phyloP scores from a whole-genome alignment of 2,113 vertebrate genomes.

The Lophura nycthemera region DNA sequence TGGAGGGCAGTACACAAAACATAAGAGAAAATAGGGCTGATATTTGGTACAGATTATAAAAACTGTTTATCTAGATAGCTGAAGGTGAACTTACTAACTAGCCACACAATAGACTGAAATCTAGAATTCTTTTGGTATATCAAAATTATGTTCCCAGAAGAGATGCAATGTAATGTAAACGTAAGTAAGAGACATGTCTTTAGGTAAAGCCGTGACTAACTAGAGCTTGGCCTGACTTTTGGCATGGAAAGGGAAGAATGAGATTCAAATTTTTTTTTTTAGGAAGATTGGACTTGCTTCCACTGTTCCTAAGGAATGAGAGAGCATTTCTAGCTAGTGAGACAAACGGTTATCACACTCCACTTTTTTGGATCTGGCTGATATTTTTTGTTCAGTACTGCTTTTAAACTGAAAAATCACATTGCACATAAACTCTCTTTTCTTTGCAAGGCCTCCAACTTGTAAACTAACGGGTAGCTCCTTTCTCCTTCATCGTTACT shows the following conservation, averaged over 20 bases:
- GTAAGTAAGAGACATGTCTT: rapidly evolving
- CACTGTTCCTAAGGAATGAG: not conserved
- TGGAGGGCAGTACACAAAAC: too few species aligned
- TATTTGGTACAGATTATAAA: too few species aligned
- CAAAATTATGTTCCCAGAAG: not conserved
- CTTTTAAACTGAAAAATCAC: not conserved
- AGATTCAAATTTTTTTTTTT: not conserved
- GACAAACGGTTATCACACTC: not conserved
- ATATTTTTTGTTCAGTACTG: not conserved
- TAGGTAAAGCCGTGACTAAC: not conserved
- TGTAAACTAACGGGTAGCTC: not conserved
- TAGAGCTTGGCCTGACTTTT: not conserved
- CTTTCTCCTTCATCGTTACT: not conserved
- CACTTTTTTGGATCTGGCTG: not conserved
- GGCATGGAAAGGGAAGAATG: not conserved
- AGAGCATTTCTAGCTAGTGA: not conserved
- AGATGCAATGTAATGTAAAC: not conserved
- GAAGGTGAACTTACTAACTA: not conserved
- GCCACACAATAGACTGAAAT: not conserved
- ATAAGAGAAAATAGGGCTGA: too few species aligned
- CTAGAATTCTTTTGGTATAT: not conserved
- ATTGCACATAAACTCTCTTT: not conserved
- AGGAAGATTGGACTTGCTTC: not conserved
- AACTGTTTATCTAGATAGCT: too few species aligned
- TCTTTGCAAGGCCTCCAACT: not conserved